Evolutionary conservation across 2,797 vertebrate genomes (phyloP), one percentile per base, ranked within the genome.

Genomic region (Iguana delicatissima): DNA sequence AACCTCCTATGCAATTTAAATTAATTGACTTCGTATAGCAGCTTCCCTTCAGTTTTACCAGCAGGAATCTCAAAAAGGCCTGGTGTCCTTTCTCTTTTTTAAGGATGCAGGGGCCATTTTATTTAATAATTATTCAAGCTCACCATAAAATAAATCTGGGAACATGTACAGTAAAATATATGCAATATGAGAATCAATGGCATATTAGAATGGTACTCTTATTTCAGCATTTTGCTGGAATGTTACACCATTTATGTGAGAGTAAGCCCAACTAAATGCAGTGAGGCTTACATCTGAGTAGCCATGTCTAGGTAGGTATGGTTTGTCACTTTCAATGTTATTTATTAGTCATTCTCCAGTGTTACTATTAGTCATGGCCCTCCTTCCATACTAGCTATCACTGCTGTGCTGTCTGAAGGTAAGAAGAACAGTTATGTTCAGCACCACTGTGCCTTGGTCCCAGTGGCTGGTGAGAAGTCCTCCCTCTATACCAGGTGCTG

Each of bases 1-100:
- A 93, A 93, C 57, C 84, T 2, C 32, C 35, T 22, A 22, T 38
- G 79, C 24, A 57, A 50, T 91, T 89, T 89, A 85, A 92, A 87
- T 86, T 46, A 91, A 94, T 80, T 86, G 82, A 88, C 92, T 94
- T 94, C 93, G 69, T 26, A 89, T 50, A 89, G 55, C 12, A 83
- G 57, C 55, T 93, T 92, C 92, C 91, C 89, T 86, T 89, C 79
- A 22, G n/a, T 89, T 1, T 80, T 89, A 90, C 92, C 87, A 93
- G 85, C 84, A 94, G 74, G 55, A 7, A 32, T 89, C 89, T 88
- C 69, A 93, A 80, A 85, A 94, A 93, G 79, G 2, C 13, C 83
- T 73, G 4, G 29, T 0, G 0, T 84, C 86, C 29, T 91, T 81
- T 32, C 12, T 92, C 81, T 86, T 73, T 89, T 89, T 46, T 0